Conservation (phyloP, 2,888 invertebrate species). For the Leptopterna dolabrata region DNA sequence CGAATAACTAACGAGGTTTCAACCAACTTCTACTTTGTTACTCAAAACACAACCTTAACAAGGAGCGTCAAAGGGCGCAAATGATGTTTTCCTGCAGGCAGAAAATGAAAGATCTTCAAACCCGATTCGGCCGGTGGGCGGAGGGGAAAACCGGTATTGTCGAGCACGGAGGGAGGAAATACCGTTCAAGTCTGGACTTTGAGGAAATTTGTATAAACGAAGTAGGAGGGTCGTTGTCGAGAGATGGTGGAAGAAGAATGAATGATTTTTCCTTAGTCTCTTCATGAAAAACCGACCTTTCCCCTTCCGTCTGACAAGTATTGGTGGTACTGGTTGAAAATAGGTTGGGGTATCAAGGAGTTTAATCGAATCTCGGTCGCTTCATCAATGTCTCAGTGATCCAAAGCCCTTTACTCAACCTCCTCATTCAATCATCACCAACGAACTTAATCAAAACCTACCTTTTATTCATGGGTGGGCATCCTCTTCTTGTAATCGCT, state of each 20-base stretch:
- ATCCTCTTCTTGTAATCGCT: not conserved
- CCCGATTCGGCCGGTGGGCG: not conserved
- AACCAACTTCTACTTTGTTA: too few species aligned
- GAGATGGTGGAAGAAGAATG: constrained; percentile 5
- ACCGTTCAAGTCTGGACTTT: not conserved
- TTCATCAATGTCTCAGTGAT: not conserved
- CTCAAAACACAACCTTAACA: too few species aligned
- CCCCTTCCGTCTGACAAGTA: not conserved
- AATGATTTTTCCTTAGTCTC: not conserved
- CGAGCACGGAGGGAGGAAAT: too few species aligned
- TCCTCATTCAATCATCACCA: constrained; percentile 13
- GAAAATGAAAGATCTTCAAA: too few species aligned
- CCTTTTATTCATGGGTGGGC: not conserved
- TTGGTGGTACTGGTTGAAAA: not conserved
- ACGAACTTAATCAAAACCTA: not conserved
- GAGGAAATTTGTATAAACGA: constrained; percentile 18
- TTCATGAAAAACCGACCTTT: not conserved
- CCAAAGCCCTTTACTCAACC: not conserved
- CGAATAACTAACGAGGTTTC: too few species aligned
- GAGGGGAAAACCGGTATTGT: not conserved
- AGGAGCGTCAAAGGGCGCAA: too few species aligned
- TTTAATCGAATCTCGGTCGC: not conserved
- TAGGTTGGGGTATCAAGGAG: not conserved
- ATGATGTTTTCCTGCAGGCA: too few species aligned
- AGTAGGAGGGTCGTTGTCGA: not conserved